Base-by-base conservation (phyloP, 2,113 vertebrate genomes). In the Sinocyclocheilus rhinocerous region DNA sequence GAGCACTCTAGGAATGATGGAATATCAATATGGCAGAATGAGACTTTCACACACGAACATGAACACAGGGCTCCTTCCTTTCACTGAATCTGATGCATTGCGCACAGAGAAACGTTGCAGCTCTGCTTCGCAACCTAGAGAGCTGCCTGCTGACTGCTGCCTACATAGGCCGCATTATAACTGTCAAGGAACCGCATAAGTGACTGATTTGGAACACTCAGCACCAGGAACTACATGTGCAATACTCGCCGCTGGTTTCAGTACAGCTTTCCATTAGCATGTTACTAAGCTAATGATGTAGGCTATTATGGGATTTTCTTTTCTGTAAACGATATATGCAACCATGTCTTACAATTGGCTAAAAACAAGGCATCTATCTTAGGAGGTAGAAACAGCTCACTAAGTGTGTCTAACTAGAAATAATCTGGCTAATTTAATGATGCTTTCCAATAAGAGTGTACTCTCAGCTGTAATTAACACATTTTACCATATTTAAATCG, bases 11-110 rank as follows among this genome's bases (percentile, higher is more conserved):
- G 82, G 83, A 88, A 90, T 89, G 89, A 90, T 90, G 86, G 84
- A 89, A 89, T 89, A 91, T 86, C 89, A 89, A 87, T 90, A 89
- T 90, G 88, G 89, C 88, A 88, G 89, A 91, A 90, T 82, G 83
- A 88, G 89, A 89, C 83, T 90, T 89, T 83, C 86, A 83, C 81
- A 81, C 76, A 84, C 81, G 84, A 80, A 86, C 85, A 85, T 85
- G 88, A 86, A 78, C 83, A 87, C 82, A 83, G 72, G 83, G 84
- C 42, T 86, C 84, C 85, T 90, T 85, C 81, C 79, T 84, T 85
- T 89, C 84, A 83, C 81, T 84, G 84, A 89, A 87, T 80, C 85
- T 85, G 88, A 89, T 87, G 86, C 84, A 89, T 84, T 79, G 79
- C 80, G 22, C 86, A 81, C 75, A 83, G 26, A 52, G 15, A 77